These are phyloP conservation scores for Hipparchia sbordonii DNA, from an alignment of 2,888 invertebrate species.

Conservation along the genomic window DNA sequence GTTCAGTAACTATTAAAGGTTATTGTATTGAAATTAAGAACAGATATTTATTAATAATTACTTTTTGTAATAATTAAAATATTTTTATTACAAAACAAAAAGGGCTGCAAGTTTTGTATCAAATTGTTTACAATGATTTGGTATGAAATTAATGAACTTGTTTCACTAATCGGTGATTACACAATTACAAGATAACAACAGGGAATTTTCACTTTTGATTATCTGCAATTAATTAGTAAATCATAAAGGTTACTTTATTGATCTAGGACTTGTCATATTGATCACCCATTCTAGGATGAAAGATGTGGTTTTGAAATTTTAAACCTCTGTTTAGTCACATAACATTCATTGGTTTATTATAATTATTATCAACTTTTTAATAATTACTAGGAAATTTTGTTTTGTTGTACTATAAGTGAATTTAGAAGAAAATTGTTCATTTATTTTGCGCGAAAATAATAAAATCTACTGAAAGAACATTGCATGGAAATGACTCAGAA, in stretches of 20 bases:
- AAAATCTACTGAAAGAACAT: conserved; percentile 40
- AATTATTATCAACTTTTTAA: background rate
- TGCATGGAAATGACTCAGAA: conserved; percentile 72
- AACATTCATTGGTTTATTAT: background rate
- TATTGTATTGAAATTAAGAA: too few relatives aligned
- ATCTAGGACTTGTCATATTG: conserved; percentile 12
- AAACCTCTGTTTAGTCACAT: background rate
- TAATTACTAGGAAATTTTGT: too few relatives aligned
- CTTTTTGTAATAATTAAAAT: background rate
- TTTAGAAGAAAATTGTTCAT: conserved; percentile 8
- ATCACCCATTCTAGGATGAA: conserved; percentile 14
- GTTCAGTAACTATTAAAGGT: too few relatives aligned
- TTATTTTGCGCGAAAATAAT: conserved; percentile 45
- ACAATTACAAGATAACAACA: conserved; percentile 22
- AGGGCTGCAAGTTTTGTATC: background rate
- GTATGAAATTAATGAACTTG: conserved; percentile 13
- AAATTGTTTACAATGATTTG: conserved; percentile 14
- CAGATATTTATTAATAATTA: too few relatives aligned
- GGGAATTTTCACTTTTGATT: conserved; percentile 15
- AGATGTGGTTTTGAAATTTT: background rate
- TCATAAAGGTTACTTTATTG: conserved; percentile 11
- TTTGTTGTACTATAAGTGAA: background rate
- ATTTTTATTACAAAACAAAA: too few relatives aligned
- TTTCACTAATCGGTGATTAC: conserved; percentile 23
- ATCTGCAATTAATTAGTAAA: conserved; percentile 19